A percentile compares a stretch with the other conserved stretches of the same genome.
These are phyloP conservation scores for Adela reaumurella DNA, from an alignment of 2,888 invertebrate species.

Conservation along the genomic window DNA sequence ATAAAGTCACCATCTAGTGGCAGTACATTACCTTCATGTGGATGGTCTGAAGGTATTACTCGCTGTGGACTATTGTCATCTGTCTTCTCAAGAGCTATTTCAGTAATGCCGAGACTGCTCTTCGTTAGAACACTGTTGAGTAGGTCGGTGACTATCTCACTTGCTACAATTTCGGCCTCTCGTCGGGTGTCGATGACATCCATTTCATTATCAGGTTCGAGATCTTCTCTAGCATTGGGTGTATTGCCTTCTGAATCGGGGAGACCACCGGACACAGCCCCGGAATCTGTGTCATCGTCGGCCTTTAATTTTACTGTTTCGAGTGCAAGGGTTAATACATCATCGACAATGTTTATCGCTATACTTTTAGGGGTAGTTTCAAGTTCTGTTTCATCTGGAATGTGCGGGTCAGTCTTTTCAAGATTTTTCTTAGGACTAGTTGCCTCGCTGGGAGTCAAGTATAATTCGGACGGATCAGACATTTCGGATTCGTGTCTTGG, in stretches of 20 bases:
- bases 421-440: slow-evolving; percentile 45
- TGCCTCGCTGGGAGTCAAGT: slow-evolving; percentile 65
- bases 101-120: slow-evolving; percentile 14
- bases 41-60: slow-evolving; percentile 32
- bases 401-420: slow-evolving; percentile 36
- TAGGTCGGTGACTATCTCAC: slow-evolving; percentile 34
- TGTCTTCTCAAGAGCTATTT: slow-evolving; percentile 4
- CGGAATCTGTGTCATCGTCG: slow-evolving; percentile 46
- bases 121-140: slow-evolving; percentile 27
- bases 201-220: slow-evolving; percentile 31
- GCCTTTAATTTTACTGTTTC: slow-evolving; percentile 41
- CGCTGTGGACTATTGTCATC: slow-evolving; percentile 25
- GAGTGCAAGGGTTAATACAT: slow-evolving; percentile 43
- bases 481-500: slow-evolving; percentile 56
- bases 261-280: slow-evolving; percentile 42
- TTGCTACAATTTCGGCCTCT: slow-evolving; percentile 31
- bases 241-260: slow-evolving; percentile 43
- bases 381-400: slow-evolving; percentile 20
- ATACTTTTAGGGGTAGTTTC: slow-evolving; percentile 35
- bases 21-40: slow-evolving; percentile 40
- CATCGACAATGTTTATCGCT: slow-evolving; percentile 46
- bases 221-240: slow-evolving; percentile 43
- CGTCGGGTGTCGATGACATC: slow-evolving; percentile 37
- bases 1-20: slow-evolving; percentile 45
- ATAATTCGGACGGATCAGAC: slow-evolving; percentile 66